These are phyloP conservation scores for Lagodon rhomboides DNA, from an alignment of 2,797 vertebrate genomes.

Conservation along the genomic window DNA sequence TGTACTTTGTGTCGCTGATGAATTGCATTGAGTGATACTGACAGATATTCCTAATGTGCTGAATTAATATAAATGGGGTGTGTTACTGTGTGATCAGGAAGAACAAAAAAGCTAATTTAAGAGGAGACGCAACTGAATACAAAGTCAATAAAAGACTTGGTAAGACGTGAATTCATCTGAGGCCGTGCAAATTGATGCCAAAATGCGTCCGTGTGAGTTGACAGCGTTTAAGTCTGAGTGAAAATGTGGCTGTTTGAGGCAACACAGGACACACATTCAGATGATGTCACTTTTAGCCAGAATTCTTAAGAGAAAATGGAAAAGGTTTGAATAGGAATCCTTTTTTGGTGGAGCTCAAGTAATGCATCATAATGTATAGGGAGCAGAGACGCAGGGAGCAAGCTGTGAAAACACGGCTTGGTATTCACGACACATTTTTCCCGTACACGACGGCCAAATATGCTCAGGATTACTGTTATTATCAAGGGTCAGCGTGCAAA, in stretches of 20 bases:
- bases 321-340: neutral
- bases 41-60: neutral
- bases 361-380: neutral
- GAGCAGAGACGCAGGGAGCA: neutral
- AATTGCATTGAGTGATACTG: neutral
- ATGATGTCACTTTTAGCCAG: neutral
- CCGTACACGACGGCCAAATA: neutral
- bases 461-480: slow-evolving; percentile 45
- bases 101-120: neutral
- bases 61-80: neutral
- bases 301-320: neutral
- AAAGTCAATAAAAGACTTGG: neutral
- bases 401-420: neutral
- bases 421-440: neutral
- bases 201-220: neutral
- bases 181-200: neutral
- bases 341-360: neutral
- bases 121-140: neutral
- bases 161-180: neutral
- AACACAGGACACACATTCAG: neutral
- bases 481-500: slow-evolving; percentile 54
- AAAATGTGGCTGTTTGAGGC: neutral
- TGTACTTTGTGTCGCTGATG: neutral
- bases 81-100: neutral
- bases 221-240: neutral